Base-by-base conservation (phyloP, 2,113 vertebrate species). In the Macrotis lagotis region DNA sequence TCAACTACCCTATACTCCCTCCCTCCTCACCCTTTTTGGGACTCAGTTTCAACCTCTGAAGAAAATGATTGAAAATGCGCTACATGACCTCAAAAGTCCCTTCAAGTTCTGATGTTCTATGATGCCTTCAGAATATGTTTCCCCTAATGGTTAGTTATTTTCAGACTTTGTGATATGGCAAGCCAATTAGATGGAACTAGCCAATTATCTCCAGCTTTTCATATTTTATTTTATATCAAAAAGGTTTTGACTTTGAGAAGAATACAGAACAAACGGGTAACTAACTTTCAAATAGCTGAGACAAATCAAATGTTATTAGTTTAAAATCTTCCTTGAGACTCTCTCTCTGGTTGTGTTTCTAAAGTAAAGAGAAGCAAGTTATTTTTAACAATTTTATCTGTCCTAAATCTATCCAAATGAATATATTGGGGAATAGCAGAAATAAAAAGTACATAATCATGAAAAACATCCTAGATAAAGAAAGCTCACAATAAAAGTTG, bases 401-500 rank as follows among this genome's bases (percentile, higher is more conserved):
- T 88, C 90, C 89, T 88, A 90, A 52, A 55, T 95, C 88, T 95
- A 52, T 49, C 50, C 55, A 50, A 91, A 94, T 0, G 0, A 22
- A 92, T 3, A 25, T 0, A 0, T 28, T 50, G n/a, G n/a, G 51
- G 48, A 96, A 53, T 48, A 93, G 92, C 31, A 48, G 92, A 37
- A 50, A 95, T 14, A 95, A 83, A 83, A 83, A 96, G 91, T 19
- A 44, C 48, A 93, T 93, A 14, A 51, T 74, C 8, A 9, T 94
- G 49, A 97, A 52, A 90, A 94, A 97, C 3, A 0, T 9, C 37
- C 90, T 91, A 59, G 50, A 92, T 51, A 59, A 95, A 96, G 83
- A 92, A 6, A 90, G 51, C 91, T 7, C 2, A 90, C 25, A 95
- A 52, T 90, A 93, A 2, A 92, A 51, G 6, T 14, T 89, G 51